Conservation (phyloP, 1,140 invertebrate genomes). For the Pogonus chalceus region DNA sequence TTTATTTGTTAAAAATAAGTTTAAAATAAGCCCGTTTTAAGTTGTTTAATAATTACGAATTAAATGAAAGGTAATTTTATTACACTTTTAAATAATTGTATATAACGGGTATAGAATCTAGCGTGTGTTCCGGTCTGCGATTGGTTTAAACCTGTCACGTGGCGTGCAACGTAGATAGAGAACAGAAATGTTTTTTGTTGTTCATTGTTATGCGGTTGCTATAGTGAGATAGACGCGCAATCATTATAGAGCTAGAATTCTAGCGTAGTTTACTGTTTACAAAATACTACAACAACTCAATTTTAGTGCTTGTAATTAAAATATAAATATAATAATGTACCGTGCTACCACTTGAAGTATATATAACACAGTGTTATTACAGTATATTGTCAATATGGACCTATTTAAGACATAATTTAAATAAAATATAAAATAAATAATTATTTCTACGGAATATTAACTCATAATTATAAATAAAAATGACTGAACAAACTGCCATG, state of each 20-base stretch:
- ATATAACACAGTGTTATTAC: too few relatives aligned
- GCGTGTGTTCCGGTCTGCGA: not conserved
- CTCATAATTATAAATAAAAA: too few relatives aligned
- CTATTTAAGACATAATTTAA: not conserved
- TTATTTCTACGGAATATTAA: too few relatives aligned
- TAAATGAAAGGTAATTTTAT: too few relatives aligned
- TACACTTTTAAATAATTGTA: not conserved
- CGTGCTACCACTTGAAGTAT: not conserved
- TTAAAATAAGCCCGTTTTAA: too few relatives aligned
- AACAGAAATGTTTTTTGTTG: not conserved
- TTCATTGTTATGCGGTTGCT: constrained; percentile 2
- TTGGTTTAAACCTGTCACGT: not conserved
- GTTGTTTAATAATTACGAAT: too few relatives aligned
- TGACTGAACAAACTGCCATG: too few relatives aligned
- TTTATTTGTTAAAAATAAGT: too few relatives aligned
- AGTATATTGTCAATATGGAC: not conserved
- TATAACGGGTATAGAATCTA: not conserved
- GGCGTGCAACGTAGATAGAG: not conserved
- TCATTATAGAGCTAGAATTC: not conserved
- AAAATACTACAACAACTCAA: not conserved
- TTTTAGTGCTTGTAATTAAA: not conserved
- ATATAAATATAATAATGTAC: not conserved
- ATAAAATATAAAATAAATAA: too few relatives aligned
- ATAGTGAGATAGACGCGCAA: constrained; percentile 4
- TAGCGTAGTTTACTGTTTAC: constrained; percentile 1